Evolutionary conservation across 1,140 invertebrate species (phyloP), one percentile per base, ranked within the genome.

Genomic region (Drosophila equinoxialis): DNA sequence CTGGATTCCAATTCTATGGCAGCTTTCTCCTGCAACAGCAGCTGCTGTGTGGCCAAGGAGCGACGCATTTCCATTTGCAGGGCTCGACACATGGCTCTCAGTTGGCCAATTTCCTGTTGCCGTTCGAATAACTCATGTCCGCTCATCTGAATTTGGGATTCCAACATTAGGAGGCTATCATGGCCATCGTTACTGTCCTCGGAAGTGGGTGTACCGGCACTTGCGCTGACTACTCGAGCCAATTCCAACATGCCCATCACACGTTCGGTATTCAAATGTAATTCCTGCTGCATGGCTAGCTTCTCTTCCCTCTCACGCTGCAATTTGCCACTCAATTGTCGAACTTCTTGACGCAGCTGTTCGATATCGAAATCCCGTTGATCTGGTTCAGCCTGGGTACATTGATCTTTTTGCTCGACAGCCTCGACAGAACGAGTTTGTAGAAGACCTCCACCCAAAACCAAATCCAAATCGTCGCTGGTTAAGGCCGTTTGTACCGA

Each of bases 401-500:
- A 92, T n/a, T 93, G 93, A 54, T 94, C 91, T 58, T 91, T 92
- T 41, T 82, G 91, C 33, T 94, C 93, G 1, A 92, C 90, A 6
- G 92, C 91, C 13, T 93, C 93, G 2, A 94, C 77, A 3, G 92
- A 85, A 3, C 93, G 62, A 0, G 79, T 90, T 4, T 91, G 76
- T 26, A 80, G 60, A 3, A 94, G 81, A 0, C 95, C 84, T 0
- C 91, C 96, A 0, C 94, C 93, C 37, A 96, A 91, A 17, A 95
- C 95, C 10, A 95, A 94, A 51, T 96, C 95, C 11, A 97, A 93
- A 82, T 97, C 96, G 1, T 92, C 87, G 45, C 94, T 94, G 0
- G 95, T 94, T 23, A 97, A 90, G 6, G 95, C 95, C 0, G 96
- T 97, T 84, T 97, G 96, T 3, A 94, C 93, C 13, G 93, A 93